phyloP scores from a whole-genome alignment of 2,888 invertebrate genomes.

The Phragmatobia fuliginosa region DNA sequence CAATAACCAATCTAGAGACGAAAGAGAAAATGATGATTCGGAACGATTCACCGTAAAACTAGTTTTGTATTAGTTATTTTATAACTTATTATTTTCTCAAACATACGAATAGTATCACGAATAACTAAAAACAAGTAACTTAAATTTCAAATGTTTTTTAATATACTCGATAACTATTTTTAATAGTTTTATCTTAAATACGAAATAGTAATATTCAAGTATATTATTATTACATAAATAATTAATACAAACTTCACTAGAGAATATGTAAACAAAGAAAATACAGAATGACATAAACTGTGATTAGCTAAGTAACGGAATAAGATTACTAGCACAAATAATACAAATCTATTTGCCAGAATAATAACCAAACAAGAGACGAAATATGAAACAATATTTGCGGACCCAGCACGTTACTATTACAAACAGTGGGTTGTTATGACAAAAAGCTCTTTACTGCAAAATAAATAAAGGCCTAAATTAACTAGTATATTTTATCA shows the following conservation, averaged over 20 bases:
- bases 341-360: slow-evolving; percentile 78
- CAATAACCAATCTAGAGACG: slow-evolving; percentile 41
- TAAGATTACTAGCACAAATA: slow-evolving; percentile 73
- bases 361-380: slow-evolving; percentile 64
- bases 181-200: not conserved
- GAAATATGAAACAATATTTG: slow-evolving; percentile 83
- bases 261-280: slow-evolving; percentile 34
- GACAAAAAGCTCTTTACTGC: slow-evolving; percentile 74
- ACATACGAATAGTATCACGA: no score
- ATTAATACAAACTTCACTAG: slow-evolving; percentile 6
- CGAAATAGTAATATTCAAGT: slow-evolving; percentile 13
- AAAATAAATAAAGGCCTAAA: slow-evolving; percentile 79
- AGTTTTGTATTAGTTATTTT: slow-evolving; percentile 55
- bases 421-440: slow-evolving; percentile 70
- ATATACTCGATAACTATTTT: no score
- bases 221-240: not conserved
- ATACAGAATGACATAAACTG: slow-evolving; percentile 40
- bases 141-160: no score
- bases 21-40: slow-evolving; percentile 53
- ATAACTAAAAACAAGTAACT: no score
- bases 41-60: slow-evolving; percentile 48
- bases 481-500: slow-evolving; percentile 84
- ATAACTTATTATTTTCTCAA: slow-evolving; percentile 27
- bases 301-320: slow-evolving; percentile 72
- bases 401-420: slow-evolving; percentile 59